phyloP scores from a whole-genome alignment of 2,797 vertebrate species.

The Macropus fuliginosus region DNA sequence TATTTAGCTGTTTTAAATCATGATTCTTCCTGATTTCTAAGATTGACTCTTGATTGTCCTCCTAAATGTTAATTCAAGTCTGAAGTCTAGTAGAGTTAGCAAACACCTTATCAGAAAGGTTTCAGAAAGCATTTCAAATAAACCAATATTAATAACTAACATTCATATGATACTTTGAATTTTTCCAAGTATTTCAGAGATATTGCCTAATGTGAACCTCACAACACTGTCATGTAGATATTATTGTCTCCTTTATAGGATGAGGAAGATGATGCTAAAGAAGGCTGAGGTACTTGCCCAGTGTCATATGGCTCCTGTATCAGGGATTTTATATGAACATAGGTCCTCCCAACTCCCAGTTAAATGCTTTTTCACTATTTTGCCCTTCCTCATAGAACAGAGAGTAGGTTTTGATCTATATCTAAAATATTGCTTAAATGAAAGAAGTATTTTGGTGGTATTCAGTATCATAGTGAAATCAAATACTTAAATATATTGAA shows the following conservation, averaged over 20 bases:
- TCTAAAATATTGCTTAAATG: conserved; percentile 60
- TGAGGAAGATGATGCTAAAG: background rate
- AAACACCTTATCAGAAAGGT: conserved; percentile 50
- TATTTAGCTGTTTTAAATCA: background rate
- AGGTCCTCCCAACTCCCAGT: background rate
- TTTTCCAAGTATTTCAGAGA: background rate
- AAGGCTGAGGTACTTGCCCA: background rate
- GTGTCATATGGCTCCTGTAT: background rate
- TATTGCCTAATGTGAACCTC: background rate
- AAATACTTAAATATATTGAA: background rate
- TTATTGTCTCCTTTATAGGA: background rate
- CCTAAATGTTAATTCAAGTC: conserved; percentile 22
- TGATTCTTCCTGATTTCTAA: conserved; percentile 42
- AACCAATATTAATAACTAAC: background rate
- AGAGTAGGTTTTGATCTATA: conserved; percentile 57
- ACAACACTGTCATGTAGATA: background rate
- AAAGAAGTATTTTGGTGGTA: conserved; percentile 64
- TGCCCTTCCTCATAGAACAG: background rate
- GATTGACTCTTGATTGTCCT: conserved; percentile 43
- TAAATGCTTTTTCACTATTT: background rate
- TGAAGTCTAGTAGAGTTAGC: conserved; percentile 58
- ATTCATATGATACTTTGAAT: background rate
- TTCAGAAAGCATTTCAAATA: conserved; percentile 19
- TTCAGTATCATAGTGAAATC: conserved; percentile 63
- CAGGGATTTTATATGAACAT: background rate